phyloP scores from a whole-genome alignment of 2,888 invertebrate genomes.

The Dilophus febrilis region DNA sequence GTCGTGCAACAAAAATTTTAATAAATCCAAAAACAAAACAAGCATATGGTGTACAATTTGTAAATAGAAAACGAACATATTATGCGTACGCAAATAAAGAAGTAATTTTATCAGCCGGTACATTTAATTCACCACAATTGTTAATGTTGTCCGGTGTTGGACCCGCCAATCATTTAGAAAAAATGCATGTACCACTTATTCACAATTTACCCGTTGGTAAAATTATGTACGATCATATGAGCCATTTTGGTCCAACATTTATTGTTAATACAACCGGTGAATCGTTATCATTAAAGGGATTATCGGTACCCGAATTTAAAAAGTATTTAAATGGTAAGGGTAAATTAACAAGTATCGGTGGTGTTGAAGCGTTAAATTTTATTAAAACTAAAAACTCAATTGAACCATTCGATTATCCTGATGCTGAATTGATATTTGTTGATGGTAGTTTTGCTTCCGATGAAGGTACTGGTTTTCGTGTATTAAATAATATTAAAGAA shows the following conservation, averaged over 20 bases:
- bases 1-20: constrained; percentile 45
- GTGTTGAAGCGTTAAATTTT: constrained; percentile 48
- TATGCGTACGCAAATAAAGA: constrained; percentile 50
- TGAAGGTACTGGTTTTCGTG: constrained; percentile 34
- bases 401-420: constrained; percentile 42
- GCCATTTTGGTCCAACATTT: constrained; percentile 28
- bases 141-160: constrained; percentile 71
- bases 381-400: constrained; percentile 38
- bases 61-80: constrained; percentile 32
- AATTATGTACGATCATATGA: constrained; percentile 39
- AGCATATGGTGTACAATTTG: constrained; percentile 51
- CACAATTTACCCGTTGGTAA: constrained; percentile 49
- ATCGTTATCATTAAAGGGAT: constrained; percentile 10
- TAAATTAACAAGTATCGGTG: constrained; percentile 38
- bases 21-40: constrained; percentile 42
- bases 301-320: constrained; percentile 5
- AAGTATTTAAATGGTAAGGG: constrained; percentile 26
- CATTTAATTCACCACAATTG: constrained; percentile 77
- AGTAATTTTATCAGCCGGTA: constrained; percentile 71
- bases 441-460: constrained; percentile 46
- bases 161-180: constrained; percentile 34
- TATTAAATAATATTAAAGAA: constrained; percentile 38
- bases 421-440: constrained; percentile 46
- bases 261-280: constrained; percentile 22
- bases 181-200: constrained; percentile 39